A percentile compares a stretch with the other conserved stretches of the same genome.
Conservation (phyloP, 2,113 vertebrate species). For the Cebidichthys violaceus region DNA sequence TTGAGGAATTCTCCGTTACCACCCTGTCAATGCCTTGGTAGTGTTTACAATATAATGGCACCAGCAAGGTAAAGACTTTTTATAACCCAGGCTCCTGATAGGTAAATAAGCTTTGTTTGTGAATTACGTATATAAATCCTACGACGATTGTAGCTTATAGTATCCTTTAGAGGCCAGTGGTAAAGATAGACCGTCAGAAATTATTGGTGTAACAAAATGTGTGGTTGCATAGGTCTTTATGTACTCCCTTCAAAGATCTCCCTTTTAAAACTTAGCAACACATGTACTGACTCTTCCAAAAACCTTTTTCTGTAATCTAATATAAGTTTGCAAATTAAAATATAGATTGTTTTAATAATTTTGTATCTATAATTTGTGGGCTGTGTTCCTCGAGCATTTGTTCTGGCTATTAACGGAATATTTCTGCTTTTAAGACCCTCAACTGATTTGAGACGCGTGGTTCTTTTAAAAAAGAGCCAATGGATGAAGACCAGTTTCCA, state of each 20-base stretch:
- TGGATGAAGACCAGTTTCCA: neutral
- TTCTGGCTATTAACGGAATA: neutral
- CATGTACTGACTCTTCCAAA: constrained; percentile 92
- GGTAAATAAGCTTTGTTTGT: constrained; percentile 89
- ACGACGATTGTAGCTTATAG: constrained; percentile 90
- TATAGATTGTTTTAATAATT: constrained; percentile 98
- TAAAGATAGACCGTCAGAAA: constrained; percentile 76
- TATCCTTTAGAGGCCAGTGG: constrained; percentile 88
- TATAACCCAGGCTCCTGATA: constrained; percentile 90
- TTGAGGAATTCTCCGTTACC: constrained; percentile 71
- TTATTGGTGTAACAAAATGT: constrained; percentile 78
- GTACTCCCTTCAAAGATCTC: constrained; percentile 85
- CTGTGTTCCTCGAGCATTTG: neutral
- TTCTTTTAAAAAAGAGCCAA: neutral
- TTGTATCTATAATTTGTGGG: constrained; percentile 84
- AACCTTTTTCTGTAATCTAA: constrained; percentile 96
- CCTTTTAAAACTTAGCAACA: constrained; percentile 89
- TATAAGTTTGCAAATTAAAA: constrained; percentile 99
- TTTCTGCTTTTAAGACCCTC: neutral
- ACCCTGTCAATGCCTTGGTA: constrained; percentile 74
- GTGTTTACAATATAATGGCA: constrained; percentile 82
- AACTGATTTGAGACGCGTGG: neutral
- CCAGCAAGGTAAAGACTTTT: constrained; percentile 83
- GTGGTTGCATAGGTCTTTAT: constrained; percentile 82
- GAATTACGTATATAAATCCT: constrained; percentile 75